A percentile compares a stretch with the other conserved stretches of the same genome.
phyloP scores from a whole-genome alignment of 92 coral and sea anemone genomes.

The Galaxea fascicularis region DNA sequence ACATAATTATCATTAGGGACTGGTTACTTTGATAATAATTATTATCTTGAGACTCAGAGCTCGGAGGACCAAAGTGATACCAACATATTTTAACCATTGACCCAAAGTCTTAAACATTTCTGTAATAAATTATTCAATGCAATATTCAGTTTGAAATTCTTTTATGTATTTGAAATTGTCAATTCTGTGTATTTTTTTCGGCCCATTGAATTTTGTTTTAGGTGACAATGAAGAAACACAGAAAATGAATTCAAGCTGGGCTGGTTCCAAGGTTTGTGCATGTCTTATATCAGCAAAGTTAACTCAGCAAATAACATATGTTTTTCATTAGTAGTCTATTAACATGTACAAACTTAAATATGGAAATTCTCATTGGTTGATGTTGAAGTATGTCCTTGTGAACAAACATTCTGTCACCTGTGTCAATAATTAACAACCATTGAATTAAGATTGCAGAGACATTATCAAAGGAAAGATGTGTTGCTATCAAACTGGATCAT shows the following conservation, averaged over 20 bases:
- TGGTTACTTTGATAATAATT: too few relatives aligned
- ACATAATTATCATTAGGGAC: too few relatives aligned
- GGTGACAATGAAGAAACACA: slow-evolving; percentile 84
- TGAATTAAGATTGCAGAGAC: slow-evolving; percentile 73
- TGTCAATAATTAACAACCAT: neutral
- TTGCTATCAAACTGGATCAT: slow-evolving; percentile 80
- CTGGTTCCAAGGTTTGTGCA: slow-evolving; percentile 69
- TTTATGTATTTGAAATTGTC: too few relatives aligned
- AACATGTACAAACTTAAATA: neutral
- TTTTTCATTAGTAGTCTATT: neutral
- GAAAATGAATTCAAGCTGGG: slow-evolving; percentile 83
- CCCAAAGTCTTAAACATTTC: too few relatives aligned
- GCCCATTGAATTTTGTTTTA: neutral
- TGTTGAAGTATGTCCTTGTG: neutral
- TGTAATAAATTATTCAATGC: too few relatives aligned
- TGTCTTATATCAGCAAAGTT: too few relatives aligned
- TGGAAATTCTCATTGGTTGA: neutral
- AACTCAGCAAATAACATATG: too few relatives aligned
- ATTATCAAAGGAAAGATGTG: slow-evolving; percentile 82
- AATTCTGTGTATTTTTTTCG: neutral
- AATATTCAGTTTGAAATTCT: too few relatives aligned
- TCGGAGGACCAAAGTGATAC: too few relatives aligned
- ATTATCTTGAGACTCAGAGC: too few relatives aligned
- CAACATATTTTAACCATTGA: too few relatives aligned
- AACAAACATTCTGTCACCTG: neutral